Evolutionary conservation across 23 tunicate species (phyloP).

Genomic region (Oikopleura dioica): DNA sequence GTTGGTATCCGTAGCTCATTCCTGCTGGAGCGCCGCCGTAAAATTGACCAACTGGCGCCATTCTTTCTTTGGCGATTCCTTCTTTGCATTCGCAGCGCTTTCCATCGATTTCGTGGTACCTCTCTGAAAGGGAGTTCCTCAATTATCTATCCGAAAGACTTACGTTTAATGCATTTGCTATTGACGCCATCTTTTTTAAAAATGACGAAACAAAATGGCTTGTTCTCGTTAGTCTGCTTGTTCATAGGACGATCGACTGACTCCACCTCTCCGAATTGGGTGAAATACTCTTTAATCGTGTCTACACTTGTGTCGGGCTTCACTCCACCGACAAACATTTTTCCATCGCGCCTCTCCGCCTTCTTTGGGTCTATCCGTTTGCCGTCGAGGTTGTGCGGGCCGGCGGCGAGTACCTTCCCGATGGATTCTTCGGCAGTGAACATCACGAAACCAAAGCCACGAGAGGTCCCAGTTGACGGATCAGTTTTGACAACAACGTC

Average conservation of each 20-base stretch:
- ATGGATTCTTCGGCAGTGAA: slow-evolving; percentile 37
- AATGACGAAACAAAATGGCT: not conserved
- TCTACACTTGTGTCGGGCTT: slow-evolving; percentile 58
- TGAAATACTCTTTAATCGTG: slow-evolving; percentile 35
- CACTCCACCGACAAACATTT: slow-evolving; percentile 87
- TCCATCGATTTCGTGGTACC: not conserved
- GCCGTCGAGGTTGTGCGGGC: not conserved
- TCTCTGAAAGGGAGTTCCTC: not conserved
- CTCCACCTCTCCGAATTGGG: slow-evolving; percentile 70
- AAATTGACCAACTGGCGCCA: not conserved
- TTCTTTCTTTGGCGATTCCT: not conserved
- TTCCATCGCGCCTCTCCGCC: slow-evolving; percentile 73
- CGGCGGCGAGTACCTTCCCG: slow-evolving; percentile 24
- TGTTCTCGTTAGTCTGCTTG: not conserved
- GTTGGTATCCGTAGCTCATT: not conserved
- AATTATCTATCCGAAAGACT: not conserved
- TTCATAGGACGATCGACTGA: slow-evolving; percentile 24
- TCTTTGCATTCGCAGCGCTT: not conserved
- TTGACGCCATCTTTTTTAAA: not conserved
- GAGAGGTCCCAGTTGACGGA: slow-evolving; percentile 45
- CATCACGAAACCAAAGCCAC: slow-evolving; percentile 92
- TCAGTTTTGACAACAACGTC: slow-evolving; percentile 67
- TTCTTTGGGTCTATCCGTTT: slow-evolving; percentile 38
- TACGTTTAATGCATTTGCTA: not conserved
- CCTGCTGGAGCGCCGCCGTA: not conserved